Percentiles rank a stretch among this genome's conserved stretches.
These are phyloP conservation scores for Athalia rosae DNA, from an alignment of 2,888 invertebrate species.

Conservation along the genomic window DNA sequence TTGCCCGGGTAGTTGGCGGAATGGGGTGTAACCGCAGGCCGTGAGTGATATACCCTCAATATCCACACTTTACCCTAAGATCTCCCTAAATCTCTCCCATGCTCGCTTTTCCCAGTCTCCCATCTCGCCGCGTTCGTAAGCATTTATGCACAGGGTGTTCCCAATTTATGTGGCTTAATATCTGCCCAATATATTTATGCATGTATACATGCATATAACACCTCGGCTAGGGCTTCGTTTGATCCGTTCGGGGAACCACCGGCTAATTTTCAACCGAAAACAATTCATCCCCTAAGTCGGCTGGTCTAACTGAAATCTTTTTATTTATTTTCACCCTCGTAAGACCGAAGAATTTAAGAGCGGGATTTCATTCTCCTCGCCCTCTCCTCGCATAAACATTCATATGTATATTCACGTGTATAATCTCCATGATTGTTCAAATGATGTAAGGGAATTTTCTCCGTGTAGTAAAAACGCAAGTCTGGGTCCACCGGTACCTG, in stretches of 20 bases:
- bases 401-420: neutral
- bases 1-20: constrained; percentile 46
- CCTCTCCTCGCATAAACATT: neutral
- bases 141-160: constrained; percentile 56
- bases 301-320: no score
- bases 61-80: constrained; percentile 69
- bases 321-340: no score
- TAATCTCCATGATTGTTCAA: neutral
- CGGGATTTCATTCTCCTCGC: no score
- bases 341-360: no score
- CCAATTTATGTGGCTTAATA: constrained; percentile 64
- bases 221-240: neutral
- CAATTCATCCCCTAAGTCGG: no score
- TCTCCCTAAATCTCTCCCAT: constrained; percentile 67
- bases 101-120: constrained; percentile 51
- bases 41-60: constrained; percentile 71
- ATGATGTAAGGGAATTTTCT: constrained; percentile 4
- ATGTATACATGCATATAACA: neutral
- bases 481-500: constrained; percentile 19
- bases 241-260: no score
- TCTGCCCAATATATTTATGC: constrained; percentile 50
- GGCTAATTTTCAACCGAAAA: no score
- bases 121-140: constrained; percentile 50
- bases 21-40: constrained; percentile 59
- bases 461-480: constrained; percentile 7